Percentiles rank a stretch among this genome's conserved stretches.
Evolutionary conservation across 2,113 vertebrate genomes (phyloP).

Genomic region (Charina bottae): DNA sequence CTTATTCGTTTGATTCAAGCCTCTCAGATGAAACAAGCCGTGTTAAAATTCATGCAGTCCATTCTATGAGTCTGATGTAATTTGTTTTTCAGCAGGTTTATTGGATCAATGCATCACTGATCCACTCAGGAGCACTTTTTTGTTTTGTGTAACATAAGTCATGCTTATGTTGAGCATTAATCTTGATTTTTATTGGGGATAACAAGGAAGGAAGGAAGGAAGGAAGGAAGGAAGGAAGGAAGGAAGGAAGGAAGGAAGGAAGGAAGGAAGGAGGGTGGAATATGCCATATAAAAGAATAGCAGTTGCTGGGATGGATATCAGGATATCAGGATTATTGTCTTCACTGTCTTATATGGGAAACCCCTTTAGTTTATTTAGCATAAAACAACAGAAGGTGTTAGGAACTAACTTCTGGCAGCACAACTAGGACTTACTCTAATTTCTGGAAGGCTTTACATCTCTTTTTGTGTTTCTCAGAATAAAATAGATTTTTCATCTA

Average conservation of each 20-base stretch:
- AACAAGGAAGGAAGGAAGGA: background rate
- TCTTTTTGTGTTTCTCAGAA: background rate
- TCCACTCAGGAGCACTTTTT: constrained; percentile 9
- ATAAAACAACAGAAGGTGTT: background rate
- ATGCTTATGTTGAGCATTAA: background rate
- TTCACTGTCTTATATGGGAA: background rate
- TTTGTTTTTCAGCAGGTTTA: constrained; percentile 48
- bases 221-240: too few relatives aligned
- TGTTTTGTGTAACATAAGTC: background rate
- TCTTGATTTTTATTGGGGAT: background rate
- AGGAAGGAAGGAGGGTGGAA: background rate
- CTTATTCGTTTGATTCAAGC: constrained; percentile 19
- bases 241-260: too few relatives aligned
- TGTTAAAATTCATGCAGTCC: constrained; percentile 59
- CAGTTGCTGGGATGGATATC: background rate
- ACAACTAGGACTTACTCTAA: background rate
- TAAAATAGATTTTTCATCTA: background rate
- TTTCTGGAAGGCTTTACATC: background rate
- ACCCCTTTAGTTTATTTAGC: background rate
- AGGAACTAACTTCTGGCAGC: background rate
- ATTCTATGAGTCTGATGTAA: constrained; percentile 22
- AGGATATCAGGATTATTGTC: background rate
- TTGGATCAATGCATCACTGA: constrained; percentile 37
- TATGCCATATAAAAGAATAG: background rate
- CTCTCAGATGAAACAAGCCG: constrained; percentile 40